A percentile compares a stretch with the other conserved stretches of the same genome.
These are phyloP conservation scores for Ophion slaviceki DNA, from an alignment of 2,888 invertebrate species.

Conservation along the genomic window DNA sequence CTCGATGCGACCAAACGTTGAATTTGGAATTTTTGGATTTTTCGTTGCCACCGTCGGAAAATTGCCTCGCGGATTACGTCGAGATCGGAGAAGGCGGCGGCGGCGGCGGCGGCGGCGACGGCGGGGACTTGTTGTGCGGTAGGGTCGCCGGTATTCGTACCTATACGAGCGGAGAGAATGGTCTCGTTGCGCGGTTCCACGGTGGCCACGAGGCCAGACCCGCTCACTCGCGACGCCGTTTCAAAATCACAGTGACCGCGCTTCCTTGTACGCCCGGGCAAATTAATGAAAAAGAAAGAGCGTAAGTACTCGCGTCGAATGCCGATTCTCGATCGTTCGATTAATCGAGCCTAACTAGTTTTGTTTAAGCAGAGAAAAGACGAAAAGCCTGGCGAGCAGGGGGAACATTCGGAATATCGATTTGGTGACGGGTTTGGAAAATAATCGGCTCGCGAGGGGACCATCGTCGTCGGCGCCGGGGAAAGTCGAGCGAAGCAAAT, in stretches of 20 bases:
- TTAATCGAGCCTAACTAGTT: neutral
- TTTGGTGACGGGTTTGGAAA: slow-evolving; percentile 51
- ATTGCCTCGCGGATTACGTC: slow-evolving; percentile 85
- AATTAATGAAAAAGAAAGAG: slow-evolving; percentile 48
- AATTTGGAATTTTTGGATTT: slow-evolving; percentile 86
- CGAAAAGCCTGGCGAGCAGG: no score
- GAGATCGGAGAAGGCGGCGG: slow-evolving; percentile 84
- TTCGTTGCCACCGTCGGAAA: slow-evolving; percentile 83
- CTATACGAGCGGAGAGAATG: slow-evolving; percentile 84
- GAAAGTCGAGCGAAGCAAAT: slow-evolving; percentile 20
- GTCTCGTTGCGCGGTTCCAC: slow-evolving; percentile 84
- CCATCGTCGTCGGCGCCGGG: slow-evolving; percentile 14
- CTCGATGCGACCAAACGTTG: slow-evolving; percentile 84
- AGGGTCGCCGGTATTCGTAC: slow-evolving; percentile 83
- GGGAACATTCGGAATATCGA: slow-evolving; percentile 14
- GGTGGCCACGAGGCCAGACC: slow-evolving; percentile 76
- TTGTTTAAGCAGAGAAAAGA: neutral
- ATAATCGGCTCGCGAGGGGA: slow-evolving; percentile 31
- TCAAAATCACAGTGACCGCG: slow-evolving; percentile 85
- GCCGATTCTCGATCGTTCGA: neutral
- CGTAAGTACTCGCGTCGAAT: slow-evolving; percentile 51
- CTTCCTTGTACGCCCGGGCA: slow-evolving; percentile 79
- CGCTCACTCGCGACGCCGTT: slow-evolving; percentile 75
- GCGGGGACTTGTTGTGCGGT: slow-evolving; percentile 85
- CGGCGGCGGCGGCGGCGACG: slow-evolving; percentile 80